phyloP scores from a whole-genome alignment of 2,113 vertebrate genomes.

The Macaca mulatta region DNA sequence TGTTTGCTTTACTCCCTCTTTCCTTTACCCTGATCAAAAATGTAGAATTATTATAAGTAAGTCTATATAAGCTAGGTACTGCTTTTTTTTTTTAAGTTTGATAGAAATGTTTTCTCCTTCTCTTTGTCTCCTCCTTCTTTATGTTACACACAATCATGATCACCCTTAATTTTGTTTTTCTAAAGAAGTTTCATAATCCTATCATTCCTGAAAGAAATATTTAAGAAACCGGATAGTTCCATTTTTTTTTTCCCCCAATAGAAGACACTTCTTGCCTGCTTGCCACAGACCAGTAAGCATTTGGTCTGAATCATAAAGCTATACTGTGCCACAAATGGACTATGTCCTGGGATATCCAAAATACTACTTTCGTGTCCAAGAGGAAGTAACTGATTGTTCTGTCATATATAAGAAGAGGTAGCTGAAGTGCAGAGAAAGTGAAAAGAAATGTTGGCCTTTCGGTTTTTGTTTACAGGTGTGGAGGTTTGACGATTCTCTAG shows the following conservation, averaged over 20 bases:
- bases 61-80: background rate
- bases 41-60: background rate
- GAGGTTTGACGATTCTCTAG: background rate
- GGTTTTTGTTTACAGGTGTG: background rate
- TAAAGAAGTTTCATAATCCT: background rate
- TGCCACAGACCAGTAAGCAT: background rate
- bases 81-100: slow-evolving; percentile 46
- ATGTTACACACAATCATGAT: background rate
- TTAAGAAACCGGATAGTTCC: slow-evolving; percentile 33
- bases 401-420: background rate
- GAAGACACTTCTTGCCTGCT: background rate
- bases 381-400: background rate
- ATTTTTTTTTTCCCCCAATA: background rate
- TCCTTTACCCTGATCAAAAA: background rate
- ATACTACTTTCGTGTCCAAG: background rate
- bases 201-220: slow-evolving; percentile 11
- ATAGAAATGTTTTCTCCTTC: background rate
- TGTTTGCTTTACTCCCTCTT: background rate
- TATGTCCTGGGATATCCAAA: background rate
- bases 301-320: slow-evolving; percentile 32
- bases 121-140: background rate
- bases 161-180: background rate
- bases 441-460: background rate
- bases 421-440: background rate
- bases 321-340: background rate